Percentiles rank a stretch among this genome's conserved stretches.
These are phyloP conservation scores for Aythya baeri DNA, from an alignment of 2,113 vertebrate genomes.

Conservation along the genomic window DNA sequence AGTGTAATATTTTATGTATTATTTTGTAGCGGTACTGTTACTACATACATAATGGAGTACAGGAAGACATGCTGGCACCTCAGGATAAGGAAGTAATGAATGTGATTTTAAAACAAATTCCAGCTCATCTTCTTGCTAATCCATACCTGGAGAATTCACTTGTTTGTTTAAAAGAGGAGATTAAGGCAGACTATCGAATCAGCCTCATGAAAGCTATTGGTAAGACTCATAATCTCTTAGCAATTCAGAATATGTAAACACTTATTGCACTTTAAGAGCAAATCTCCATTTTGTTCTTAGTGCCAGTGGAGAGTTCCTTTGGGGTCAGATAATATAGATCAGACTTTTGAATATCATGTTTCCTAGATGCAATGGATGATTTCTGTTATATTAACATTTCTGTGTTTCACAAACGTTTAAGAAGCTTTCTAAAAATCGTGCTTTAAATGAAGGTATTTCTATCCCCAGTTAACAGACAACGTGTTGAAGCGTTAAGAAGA, in stretches of 20 bases:
- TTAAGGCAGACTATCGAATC: slow-evolving; percentile 76
- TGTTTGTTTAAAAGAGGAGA: slow-evolving; percentile 76
- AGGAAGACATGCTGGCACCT: slow-evolving; percentile 80
- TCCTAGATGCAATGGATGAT: too few species aligned
- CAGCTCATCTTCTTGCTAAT: slow-evolving; percentile 57
- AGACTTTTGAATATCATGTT: too few species aligned
- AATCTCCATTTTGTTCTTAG: not conserved
- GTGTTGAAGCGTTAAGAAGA: not conserved
- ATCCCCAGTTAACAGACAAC: not conserved
- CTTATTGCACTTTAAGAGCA: not conserved
- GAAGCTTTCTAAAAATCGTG: not conserved
- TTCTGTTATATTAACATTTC: not conserved
- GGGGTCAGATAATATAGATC: not conserved
- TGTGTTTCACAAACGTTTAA: not conserved
- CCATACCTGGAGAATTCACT: slow-evolving; percentile 59
- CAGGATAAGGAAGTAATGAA: slow-evolving; percentile 76
- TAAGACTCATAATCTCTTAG: slow-evolving; percentile 58
- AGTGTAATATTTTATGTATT: not conserved
- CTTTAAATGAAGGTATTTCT: not conserved
- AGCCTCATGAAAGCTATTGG: slow-evolving; percentile 86
- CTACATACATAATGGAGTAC: slow-evolving; percentile 83
- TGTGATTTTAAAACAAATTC: slow-evolving; percentile 77
- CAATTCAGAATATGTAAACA: not conserved
- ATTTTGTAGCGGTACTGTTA: slow-evolving; percentile 84
- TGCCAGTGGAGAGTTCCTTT: not conserved